A percentile compares a stretch with the other conserved stretches of the same genome.
These are phyloP conservation scores for Prionailurus bengalensis DNA, from an alignment of 2,113 vertebrate species.

Conservation along the genomic window DNA sequence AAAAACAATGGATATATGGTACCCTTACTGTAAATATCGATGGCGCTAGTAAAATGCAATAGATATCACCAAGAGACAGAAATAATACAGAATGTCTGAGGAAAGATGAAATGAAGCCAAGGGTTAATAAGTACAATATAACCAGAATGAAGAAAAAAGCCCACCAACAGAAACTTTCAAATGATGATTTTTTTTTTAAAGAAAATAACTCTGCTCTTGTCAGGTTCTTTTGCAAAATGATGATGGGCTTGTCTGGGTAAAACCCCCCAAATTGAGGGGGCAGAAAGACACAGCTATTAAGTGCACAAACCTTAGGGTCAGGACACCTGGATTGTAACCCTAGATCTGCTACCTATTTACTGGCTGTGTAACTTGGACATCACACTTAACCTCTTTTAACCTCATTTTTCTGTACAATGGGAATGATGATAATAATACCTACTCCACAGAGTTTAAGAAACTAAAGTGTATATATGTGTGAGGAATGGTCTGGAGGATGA, in stretches of 20 bases:
- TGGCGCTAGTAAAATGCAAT: neutral
- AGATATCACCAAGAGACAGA: neutral
- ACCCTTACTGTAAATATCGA: neutral
- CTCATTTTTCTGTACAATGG: neutral
- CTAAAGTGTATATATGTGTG: neutral
- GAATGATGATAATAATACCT: neutral
- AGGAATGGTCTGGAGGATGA: fast-evolving
- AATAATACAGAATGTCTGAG: neutral
- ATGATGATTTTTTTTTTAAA: neutral
- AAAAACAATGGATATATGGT: neutral
- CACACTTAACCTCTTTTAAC: neutral
- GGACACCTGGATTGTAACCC: neutral
- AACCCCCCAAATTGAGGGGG: neutral
- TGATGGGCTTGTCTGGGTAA: neutral
- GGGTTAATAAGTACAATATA: neutral
- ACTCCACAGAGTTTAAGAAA: neutral
- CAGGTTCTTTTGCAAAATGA: neutral
- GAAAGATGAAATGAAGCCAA: neutral
- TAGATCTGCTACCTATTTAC: neutral
- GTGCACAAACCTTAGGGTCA: neutral
- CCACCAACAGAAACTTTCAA: neutral
- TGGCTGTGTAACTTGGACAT: neutral
- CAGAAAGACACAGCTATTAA: neutral
- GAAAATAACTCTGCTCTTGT: neutral
- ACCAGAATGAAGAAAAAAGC: neutral